phyloP scores from a whole-genome alignment of 2,888 invertebrate genomes.

The Steromphala cineraria region DNA sequence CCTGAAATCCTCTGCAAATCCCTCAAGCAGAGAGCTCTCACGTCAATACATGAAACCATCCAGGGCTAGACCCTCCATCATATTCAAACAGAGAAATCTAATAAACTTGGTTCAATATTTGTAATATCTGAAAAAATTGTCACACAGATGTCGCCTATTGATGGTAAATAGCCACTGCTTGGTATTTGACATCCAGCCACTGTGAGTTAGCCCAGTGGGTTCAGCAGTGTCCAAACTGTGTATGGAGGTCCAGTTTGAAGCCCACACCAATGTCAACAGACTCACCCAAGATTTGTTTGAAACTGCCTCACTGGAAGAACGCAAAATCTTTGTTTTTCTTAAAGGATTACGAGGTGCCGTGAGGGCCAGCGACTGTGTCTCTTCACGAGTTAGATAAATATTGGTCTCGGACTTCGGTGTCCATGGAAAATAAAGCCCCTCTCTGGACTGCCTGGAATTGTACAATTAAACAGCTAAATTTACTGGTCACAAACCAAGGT shows the following conservation, averaged over 20 bases:
- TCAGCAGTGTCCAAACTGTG: no score
- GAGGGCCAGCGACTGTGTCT: background rate
- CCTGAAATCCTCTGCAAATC: background rate
- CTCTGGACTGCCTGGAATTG: background rate
- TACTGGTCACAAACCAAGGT: background rate
- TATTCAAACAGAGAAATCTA: background rate
- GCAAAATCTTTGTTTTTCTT: conserved; percentile 6
- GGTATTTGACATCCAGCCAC: no score
- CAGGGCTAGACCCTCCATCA: no score
- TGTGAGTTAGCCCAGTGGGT: no score
- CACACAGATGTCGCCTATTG: background rate
- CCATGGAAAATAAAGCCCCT: background rate
- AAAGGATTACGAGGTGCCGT: background rate
- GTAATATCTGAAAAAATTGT: background rate
- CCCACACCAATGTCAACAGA: no score
- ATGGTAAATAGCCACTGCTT: background rate
- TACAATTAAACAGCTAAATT: background rate
- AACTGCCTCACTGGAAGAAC: background rate
- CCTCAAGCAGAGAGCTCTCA: background rate
- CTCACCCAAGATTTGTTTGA: no score
- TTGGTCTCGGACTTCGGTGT: background rate
- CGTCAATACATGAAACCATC: background rate
- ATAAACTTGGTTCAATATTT: background rate
- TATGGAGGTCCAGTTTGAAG: no score
- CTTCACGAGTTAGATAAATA: background rate